Percentiles rank a stretch among this genome's conserved stretches.
These are phyloP conservation scores for Apostichopus leukothele DNA, from an alignment of 53 echinoderm and acorn worm genomes.

Conservation along the genomic window DNA sequence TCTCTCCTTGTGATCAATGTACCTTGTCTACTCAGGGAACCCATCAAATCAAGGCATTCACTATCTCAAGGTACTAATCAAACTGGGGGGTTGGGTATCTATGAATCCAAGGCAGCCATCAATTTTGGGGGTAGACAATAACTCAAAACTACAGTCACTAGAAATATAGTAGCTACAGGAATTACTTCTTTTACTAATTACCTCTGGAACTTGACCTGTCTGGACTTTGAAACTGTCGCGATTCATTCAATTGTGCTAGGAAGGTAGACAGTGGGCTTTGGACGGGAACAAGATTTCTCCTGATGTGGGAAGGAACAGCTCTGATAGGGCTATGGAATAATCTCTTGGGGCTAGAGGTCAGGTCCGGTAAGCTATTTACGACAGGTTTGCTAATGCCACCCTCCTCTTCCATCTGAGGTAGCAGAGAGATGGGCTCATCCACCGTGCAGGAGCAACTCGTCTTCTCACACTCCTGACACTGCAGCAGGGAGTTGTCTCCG, in stretches of 20 bases:
- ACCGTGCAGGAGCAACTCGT: conserved; percentile 24
- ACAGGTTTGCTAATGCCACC: background rate
- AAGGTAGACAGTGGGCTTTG: conserved; percentile 49
- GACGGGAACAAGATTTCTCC: background rate
- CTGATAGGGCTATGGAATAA: conserved; percentile 28
- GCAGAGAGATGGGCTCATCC: background rate
- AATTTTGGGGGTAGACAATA: too few relatives aligned
- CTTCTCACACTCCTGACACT: conserved; percentile 3
- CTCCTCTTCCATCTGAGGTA: background rate
- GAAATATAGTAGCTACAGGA: too few relatives aligned
- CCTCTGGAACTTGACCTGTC: conserved; percentile 56
- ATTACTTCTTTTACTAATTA: background rate
- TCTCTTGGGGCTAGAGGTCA: conserved; percentile 7
- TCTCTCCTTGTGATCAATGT: too few relatives aligned
- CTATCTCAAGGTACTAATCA: too few relatives aligned
- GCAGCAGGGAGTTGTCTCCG: conserved; percentile 37
- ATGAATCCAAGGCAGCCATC: too few relatives aligned
- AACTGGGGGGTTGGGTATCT: too few relatives aligned
- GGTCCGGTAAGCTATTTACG: background rate
- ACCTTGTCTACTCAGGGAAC: too few relatives aligned
- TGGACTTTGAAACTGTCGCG: conserved; percentile 66
- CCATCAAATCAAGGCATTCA: too few relatives aligned
- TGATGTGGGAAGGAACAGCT: conserved; percentile 8
- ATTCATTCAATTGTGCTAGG: conserved; percentile 53
- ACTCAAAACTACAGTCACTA: too few relatives aligned